phyloP scores from a whole-genome alignment of 1,140 invertebrate species.

The Bemisia tabaci region DNA sequence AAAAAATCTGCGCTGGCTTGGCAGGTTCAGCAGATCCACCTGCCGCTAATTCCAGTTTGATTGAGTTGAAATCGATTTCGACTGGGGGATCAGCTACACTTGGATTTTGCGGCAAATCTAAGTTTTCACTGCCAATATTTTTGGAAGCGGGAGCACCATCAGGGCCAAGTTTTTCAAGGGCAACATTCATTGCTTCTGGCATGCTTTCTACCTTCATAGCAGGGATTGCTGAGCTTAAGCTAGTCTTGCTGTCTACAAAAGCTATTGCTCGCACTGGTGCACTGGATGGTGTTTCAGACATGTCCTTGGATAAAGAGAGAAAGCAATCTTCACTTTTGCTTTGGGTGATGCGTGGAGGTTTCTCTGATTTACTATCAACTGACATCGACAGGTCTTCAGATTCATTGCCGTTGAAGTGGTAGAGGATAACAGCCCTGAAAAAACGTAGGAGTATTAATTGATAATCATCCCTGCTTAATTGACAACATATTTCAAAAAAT shows the following conservation, averaged over 20 bases:
- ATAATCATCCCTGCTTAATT: no score
- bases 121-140: constrained; percentile 4
- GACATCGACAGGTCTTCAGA: neutral
- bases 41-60: neutral
- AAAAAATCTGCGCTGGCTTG: no score
- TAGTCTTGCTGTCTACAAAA: no score
- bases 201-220: constrained; percentile 5
- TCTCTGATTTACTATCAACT: neutral
- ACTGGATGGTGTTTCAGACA: no score
- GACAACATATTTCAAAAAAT: no score
- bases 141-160: neutral
- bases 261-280: no score
- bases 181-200: neutral
- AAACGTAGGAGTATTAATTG: no score
- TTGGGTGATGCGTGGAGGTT: neutral
- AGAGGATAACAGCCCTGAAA: constrained; percentile 23
- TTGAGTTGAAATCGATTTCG: neutral
- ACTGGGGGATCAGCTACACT: neutral
- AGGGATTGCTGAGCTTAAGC: no score
- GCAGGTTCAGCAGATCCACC: neutral
- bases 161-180: neutral
- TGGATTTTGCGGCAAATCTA: constrained; percentile 2
- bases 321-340: neutral
- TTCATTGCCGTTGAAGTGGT: constrained; percentile 22
- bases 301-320: neutral